These are phyloP conservation scores for Drosophila tsacasi DNA, from an alignment of 1,140 invertebrate species.

Conservation along the genomic window DNA sequence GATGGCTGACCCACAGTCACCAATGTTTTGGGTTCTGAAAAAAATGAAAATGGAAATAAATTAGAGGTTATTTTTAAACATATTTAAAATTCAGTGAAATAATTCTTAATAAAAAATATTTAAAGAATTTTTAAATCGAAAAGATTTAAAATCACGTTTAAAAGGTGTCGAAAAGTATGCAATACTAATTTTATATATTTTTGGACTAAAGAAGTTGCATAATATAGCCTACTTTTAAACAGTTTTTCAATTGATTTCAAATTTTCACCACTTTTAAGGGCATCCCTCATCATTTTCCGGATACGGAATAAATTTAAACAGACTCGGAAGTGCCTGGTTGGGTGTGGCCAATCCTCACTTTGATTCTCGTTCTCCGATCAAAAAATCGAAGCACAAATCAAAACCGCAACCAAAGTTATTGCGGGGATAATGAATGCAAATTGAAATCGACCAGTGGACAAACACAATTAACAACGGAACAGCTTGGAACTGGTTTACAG, in stretches of 20 bases:
- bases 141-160: neutral
- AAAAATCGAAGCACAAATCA: conserved; percentile 26
- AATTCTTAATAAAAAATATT: neutral
- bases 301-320: neutral
- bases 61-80: neutral
- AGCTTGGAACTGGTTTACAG: conserved; percentile 51
- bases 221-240: too few relatives aligned
- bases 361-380: conserved; percentile 11
- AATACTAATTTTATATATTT: too few relatives aligned
- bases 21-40: conserved; percentile 78
- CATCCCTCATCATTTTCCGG: neutral
- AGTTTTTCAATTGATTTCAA: neutral
- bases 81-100: neutral
- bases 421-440: conserved; percentile 58
- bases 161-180: too few relatives aligned
- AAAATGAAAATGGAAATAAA: neutral
- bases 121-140: neutral
- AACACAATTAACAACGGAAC: conserved; percentile 59
- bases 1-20: conserved; percentile 79
- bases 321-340: conserved; percentile 15
- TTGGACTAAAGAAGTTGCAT: too few relatives aligned
- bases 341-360: neutral
- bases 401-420: conserved; percentile 15
- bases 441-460: conserved; percentile 40
- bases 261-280: neutral